Percentiles rank a stretch among this genome's conserved stretches.
Evolutionary conservation across 2,113 vertebrate genomes (phyloP).

Genomic region (Podilymbus podiceps): DNA sequence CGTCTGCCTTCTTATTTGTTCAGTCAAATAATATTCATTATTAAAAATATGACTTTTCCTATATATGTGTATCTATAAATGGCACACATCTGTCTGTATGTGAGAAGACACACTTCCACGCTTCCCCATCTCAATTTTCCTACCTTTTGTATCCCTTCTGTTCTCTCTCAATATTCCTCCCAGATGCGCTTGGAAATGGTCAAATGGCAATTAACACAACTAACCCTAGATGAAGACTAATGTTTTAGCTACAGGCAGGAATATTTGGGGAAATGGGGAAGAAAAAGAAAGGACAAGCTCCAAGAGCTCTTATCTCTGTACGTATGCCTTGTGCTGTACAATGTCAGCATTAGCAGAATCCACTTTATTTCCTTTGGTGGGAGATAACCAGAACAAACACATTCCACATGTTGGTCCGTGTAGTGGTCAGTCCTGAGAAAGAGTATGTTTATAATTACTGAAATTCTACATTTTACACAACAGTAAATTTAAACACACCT

Average conservation of each 20-base stretch:
- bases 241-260: background rate
- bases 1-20: slow-evolving; percentile 20
- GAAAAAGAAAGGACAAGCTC: background rate
- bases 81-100: background rate
- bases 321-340: background rate
- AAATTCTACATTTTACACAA: background rate
- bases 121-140: background rate
- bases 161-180: background rate
- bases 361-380: background rate
- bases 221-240: background rate
- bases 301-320: background rate
- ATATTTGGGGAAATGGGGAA: background rate
- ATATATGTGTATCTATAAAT: background rate
- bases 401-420: background rate
- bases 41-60: background rate
- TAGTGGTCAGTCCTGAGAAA: background rate
- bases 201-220: background rate
- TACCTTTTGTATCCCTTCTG: background rate
- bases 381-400: background rate
- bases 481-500: background rate
- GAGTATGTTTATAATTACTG: background rate
- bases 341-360: background rate
- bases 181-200: background rate
- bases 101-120: background rate
- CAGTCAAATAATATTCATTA: background rate